Conservation (phyloP, 2,888 invertebrate species). For the Mesorhabditis spiculigera region DNA sequence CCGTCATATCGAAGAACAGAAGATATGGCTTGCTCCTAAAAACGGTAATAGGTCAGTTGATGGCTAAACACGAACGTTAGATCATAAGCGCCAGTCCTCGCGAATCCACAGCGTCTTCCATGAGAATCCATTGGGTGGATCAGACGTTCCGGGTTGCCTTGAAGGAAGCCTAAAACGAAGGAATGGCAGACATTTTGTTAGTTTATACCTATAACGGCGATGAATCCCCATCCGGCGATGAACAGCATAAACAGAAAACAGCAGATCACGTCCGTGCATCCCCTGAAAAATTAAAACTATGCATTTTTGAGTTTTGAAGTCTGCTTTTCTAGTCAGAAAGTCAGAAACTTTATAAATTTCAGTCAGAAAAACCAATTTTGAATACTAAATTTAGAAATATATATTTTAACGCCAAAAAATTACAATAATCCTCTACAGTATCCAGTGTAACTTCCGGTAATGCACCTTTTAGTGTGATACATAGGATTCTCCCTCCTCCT, state of each 20-base stretch:
- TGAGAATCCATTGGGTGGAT: constrained; percentile 49
- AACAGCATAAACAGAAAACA: constrained; percentile 74
- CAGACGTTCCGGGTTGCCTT: constrained; percentile 54
- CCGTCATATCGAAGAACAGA: constrained; percentile 54
- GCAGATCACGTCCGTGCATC: constrained; percentile 85
- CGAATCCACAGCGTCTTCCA: constrained; percentile 43
- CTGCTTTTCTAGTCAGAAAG: neutral
- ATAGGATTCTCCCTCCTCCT: neutral
- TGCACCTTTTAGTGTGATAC: neutral
- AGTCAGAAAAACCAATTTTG: neutral
- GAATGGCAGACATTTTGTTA: neutral
- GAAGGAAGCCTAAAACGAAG: constrained; percentile 30
- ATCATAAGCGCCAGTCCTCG: constrained; percentile 37
- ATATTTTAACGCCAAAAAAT: neutral
- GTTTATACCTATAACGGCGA: constrained; percentile 73
- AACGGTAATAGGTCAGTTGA: neutral
- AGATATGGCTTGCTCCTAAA: constrained; percentile 43
- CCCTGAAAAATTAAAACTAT: constrained; percentile 53
- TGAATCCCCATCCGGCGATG: constrained; percentile 74
- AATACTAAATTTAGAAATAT: neutral
- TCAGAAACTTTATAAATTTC: too few relatives aligned
- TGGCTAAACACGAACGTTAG: constrained; percentile 24
- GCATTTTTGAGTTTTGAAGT: neutral
- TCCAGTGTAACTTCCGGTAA: neutral
- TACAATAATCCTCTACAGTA: neutral